These are phyloP conservation scores for Hyperoodon ampullatus DNA, from an alignment of 2,113 vertebrate genomes.

Conservation along the genomic window DNA sequence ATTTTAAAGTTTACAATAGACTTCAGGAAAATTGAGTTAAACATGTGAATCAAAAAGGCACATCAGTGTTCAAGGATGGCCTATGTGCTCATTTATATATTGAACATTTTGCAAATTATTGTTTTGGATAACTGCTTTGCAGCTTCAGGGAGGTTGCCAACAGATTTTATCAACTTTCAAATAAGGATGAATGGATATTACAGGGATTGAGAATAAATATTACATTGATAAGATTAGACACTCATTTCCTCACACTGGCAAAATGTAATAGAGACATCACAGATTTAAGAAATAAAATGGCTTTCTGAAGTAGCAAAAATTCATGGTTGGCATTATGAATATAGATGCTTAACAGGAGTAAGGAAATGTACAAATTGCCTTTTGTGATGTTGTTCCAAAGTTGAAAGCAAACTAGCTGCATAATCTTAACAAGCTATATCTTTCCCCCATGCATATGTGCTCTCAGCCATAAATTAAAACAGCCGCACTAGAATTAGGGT, in stretches of 20 bases:
- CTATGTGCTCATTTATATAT: not conserved
- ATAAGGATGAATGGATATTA: constrained; percentile 36
- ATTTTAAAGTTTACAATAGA: not conserved
- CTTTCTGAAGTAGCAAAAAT: constrained; percentile 54
- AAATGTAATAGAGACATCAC: constrained; percentile 46
- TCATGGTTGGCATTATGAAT: constrained; percentile 35
- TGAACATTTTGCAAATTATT: not conserved
- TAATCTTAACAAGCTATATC: constrained; percentile 38
- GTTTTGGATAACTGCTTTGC: constrained; percentile 50
- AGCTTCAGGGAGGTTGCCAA: not conserved
- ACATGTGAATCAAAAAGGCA: not conserved
- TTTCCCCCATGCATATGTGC: not conserved
- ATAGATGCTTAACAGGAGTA: constrained; percentile 37
- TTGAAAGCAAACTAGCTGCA: constrained; percentile 8
- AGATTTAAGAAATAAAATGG: constrained; percentile 59
- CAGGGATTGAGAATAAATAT: constrained; percentile 52
- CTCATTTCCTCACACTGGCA: constrained; percentile 53
- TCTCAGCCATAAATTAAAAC: constrained; percentile 24
- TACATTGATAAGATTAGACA: constrained; percentile 28
- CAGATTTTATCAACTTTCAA: constrained; percentile 59
- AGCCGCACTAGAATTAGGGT: not conserved
- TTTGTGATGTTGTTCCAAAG: constrained; percentile 58
- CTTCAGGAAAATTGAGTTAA: constrained; percentile 32
- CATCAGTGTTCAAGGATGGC: not conserved
- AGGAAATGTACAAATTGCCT: constrained; percentile 47